These are phyloP conservation scores for Furcula furcula DNA, from an alignment of 2,888 invertebrate species.

Conservation along the genomic window DNA sequence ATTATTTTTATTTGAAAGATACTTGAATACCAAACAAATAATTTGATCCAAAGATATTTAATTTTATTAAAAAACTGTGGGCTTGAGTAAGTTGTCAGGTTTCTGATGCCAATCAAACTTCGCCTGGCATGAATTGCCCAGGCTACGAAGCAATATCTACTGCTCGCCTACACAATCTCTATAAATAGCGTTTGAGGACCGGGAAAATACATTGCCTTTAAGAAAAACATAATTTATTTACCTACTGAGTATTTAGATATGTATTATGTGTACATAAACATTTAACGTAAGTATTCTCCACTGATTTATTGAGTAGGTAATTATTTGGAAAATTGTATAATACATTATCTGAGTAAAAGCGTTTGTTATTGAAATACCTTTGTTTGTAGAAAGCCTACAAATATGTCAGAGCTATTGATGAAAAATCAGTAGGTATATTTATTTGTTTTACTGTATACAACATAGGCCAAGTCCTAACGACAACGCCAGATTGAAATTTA, in stretches of 20 bases:
- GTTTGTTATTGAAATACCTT: too few relatives aligned
- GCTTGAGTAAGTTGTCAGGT: slow-evolving; percentile 12
- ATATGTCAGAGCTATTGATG: too few relatives aligned
- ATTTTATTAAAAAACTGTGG: neutral
- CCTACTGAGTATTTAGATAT: neutral
- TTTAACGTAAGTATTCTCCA: neutral
- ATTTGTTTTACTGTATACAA: too few relatives aligned
- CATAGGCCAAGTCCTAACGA: too few relatives aligned
- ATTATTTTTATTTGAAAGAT: too few relatives aligned
- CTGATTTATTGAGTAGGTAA: neutral
- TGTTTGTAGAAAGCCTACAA: too few relatives aligned
- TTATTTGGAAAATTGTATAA: neutral
- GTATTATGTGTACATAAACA: neutral
- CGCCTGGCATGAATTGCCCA: slow-evolving; percentile 11
- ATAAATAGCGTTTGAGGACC: slow-evolving; percentile 18
- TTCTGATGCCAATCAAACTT: slow-evolving; percentile 9
- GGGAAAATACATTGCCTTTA: slow-evolving; percentile 11
- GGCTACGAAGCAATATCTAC: slow-evolving; percentile 6
- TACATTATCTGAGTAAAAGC: too few relatives aligned
- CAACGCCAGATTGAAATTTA: too few relatives aligned
- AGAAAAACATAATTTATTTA: neutral
- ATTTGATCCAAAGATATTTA: too few relatives aligned
- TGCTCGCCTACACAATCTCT: slow-evolving; percentile 15
- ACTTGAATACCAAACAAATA: too few relatives aligned
- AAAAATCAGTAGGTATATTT: too few relatives aligned